Conservation (phyloP, 2,888 invertebrate species). For the Caenorhabditis auriculariae region DNA sequence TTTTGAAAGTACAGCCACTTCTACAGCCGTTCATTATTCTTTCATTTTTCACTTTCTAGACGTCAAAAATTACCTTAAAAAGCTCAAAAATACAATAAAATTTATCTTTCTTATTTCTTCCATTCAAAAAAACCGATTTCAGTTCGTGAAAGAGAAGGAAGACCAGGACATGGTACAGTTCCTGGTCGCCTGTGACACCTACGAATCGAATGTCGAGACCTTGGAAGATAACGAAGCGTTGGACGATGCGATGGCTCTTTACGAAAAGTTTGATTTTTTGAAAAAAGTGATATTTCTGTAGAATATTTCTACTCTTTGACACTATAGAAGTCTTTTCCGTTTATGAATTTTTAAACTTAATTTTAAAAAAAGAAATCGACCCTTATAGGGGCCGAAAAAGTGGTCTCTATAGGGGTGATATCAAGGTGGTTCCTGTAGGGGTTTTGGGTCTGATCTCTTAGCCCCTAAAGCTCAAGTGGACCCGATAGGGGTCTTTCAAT, state of each 20-base stretch:
- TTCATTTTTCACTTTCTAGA: too few relatives aligned
- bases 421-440: too few relatives aligned
- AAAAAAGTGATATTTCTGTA: too few relatives aligned
- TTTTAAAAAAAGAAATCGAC: background rate
- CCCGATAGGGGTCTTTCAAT: too few relatives aligned
- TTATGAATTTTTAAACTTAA: background rate
- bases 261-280: constrained; percentile 75
- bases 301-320: background rate
- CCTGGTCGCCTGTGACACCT: constrained; percentile 38
- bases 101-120: too few relatives aligned
- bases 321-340: too few relatives aligned
- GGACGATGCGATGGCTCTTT: constrained; percentile 89
- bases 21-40: constrained; percentile 28
- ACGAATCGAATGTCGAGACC: constrained; percentile 65
- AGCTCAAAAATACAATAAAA: too few relatives aligned
- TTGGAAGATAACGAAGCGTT: constrained; percentile 71
- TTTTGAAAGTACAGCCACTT: constrained; percentile 28
- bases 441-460: too few relatives aligned
- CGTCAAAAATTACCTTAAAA: too few relatives aligned
- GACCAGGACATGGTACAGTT: constrained; percentile 36
- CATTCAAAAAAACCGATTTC: background rate
- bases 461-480: too few relatives aligned
- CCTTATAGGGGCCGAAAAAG: background rate
- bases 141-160: constrained; percentile 24
- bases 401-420: background rate